phyloP scores from a whole-genome alignment of 2,113 vertebrate species.

The Rhinolophus ferrumequinum region DNA sequence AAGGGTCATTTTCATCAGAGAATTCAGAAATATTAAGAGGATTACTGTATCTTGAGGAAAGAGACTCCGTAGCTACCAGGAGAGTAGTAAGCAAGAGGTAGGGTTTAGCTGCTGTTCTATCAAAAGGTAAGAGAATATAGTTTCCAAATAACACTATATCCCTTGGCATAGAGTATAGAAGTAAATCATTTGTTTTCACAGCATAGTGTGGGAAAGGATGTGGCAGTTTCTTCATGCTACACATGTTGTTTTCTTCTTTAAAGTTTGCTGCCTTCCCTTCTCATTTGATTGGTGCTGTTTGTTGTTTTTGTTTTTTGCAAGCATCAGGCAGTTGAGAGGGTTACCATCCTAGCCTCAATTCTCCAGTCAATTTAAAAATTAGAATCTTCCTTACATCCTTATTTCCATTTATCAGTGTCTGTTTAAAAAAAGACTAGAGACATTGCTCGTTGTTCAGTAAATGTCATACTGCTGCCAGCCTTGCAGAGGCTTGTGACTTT shows the following conservation, averaged over 20 bases:
- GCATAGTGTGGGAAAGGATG: constrained; percentile 72
- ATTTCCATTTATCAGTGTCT: constrained; percentile 29
- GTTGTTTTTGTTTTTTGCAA: constrained; percentile 33
- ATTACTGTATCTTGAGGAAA: background rate
- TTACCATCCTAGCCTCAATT: background rate
- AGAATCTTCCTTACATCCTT: background rate
- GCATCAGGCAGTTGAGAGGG: background rate
- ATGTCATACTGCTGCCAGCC: constrained; percentile 22
- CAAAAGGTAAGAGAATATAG: constrained; percentile 69
- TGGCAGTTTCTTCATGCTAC: constrained; percentile 80
- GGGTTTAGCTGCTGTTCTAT: background rate
- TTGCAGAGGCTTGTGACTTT: background rate
- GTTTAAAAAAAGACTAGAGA: background rate
- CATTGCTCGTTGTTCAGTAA: constrained; percentile 26
- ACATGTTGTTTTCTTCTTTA: constrained; percentile 77
- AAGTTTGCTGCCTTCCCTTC: constrained; percentile 68
- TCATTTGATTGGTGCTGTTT: background rate
- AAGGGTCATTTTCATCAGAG: background rate
- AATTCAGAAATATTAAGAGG: background rate
- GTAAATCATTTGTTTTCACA: constrained; percentile 80
- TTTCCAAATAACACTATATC: constrained; percentile 80
- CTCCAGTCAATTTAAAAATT: constrained; percentile 42
- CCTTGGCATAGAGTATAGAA: constrained; percentile 72
- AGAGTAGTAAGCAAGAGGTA: background rate
- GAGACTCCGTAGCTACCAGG: background rate